These are phyloP conservation scores for Scaptomyza cyrtandrae DNA, from an alignment of 2,888 invertebrate genomes.

Conservation along the genomic window DNA sequence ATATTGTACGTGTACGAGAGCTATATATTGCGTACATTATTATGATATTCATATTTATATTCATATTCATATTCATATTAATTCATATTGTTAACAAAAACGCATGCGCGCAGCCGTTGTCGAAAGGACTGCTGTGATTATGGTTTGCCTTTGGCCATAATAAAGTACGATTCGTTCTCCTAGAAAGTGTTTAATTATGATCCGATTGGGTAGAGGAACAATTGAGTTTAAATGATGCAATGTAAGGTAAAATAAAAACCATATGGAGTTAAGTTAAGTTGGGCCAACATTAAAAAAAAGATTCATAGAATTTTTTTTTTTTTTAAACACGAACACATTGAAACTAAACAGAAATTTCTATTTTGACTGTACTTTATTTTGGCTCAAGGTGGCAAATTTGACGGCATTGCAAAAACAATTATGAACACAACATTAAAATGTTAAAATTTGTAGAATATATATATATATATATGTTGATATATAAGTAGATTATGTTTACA, in stretches of 20 bases:
- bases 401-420: constrained; percentile 75
- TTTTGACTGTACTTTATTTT: constrained; percentile 55
- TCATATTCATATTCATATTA: constrained; percentile 44
- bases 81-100: constrained; percentile 64
- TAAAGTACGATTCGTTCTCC: constrained; percentile 53
- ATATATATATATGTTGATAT: constrained; percentile 37
- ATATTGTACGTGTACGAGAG: constrained; percentile 24
- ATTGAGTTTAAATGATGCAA: constrained; percentile 21
- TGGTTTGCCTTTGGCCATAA: constrained; percentile 66
- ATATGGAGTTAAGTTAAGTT: not conserved
- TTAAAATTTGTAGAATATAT: constrained; percentile 49
- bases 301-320: no score
- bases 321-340: no score
- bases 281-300: no score
- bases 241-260: constrained; percentile 3
- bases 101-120: constrained; percentile 87
- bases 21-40: constrained; percentile 30
- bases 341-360: no score
- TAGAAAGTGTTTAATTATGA: constrained; percentile 6
- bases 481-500: constrained; percentile 37
- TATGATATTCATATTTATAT: constrained; percentile 32
- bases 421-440: constrained; percentile 70
- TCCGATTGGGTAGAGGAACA: constrained; percentile 4
- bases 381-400: constrained; percentile 55
- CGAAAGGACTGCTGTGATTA: constrained; percentile 86